Base-by-base conservation (phyloP, 1,140 invertebrate species). In the Diabrotica undecimpunctata region DNA sequence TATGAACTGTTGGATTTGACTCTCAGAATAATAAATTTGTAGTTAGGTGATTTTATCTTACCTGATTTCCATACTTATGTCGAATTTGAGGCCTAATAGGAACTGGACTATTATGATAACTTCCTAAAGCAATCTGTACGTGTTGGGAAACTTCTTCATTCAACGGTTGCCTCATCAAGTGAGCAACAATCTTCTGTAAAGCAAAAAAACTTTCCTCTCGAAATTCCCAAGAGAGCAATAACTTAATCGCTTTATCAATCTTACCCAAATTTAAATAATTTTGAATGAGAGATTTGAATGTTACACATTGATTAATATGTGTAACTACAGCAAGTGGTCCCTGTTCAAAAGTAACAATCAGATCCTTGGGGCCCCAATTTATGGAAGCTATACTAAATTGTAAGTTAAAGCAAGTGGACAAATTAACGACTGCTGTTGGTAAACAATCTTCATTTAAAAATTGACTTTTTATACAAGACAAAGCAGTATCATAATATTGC, bases 401-500 rank as follows among this genome's bases (percentile, higher is more conserved):
- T 81, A 66, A 38, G 86, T 81, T 85, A 74, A 92, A 91, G 76
- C 89, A 90, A 35, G 84, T 83, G 8, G 87, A 86, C 11, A 92
- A 76, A 71, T 90, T 88, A 6, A 91, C 72, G 64, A 90, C 79
- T 72, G 80, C 84, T 2, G 83, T 78, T 36, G 88, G 85, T 36
- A 81, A 82, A 7, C 84, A 81, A 73, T 90, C 89, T 78, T 92
- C 89, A 61, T 81, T 84, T 14, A 88, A 77, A 60, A 91, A 78
- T 75, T 92, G 89, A 72, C 86, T 83, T 71, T 84, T 86, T 55
- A 92, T 79, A 58, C 84, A 84, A 14, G 84, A 83, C 59, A 92
- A 79, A 13, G 89, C 85, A 65, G 88, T 81, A 73, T 93, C 90
- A 78, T 89, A 91, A 77, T 89, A 89, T 81, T 93, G 90, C 60